Evolutionary conservation across 2,797 vertebrate genomes (phyloP), one percentile per base, ranked within the genome.

Genomic region (Clamator glandarius): DNA sequence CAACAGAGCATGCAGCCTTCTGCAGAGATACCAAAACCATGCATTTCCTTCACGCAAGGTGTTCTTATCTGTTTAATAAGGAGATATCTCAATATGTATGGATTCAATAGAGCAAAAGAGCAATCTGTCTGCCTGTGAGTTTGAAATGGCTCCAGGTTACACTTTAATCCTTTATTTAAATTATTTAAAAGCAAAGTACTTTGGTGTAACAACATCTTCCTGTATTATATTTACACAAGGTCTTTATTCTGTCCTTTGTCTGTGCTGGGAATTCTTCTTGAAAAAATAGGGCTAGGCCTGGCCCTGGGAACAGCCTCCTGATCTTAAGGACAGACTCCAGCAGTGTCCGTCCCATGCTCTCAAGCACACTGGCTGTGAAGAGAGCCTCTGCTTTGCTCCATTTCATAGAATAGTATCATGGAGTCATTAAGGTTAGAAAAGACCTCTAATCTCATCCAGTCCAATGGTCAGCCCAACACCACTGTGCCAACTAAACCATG

Each of bases 121-220:
- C 23, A 87, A 29, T 39, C 64, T 66, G 48, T 35, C 59, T 84
- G 44, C 57, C 64, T 70, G 44, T 29, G 52, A 57, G 75, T 35
- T 36, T 52, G 72, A 96, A 91, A 83, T 70, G 41, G 57, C 68
- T 89, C 89, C 64, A 44, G 75, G 67, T 95, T 74, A 51, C 44
- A 67, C 48, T 79, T 93, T 55, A 70, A 57, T 83, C 72, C 64
- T 33, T 59, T 52, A 92, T 83, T 85, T 91, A 63, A 74, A 42
- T 67, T 77, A 87, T 89, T 70, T 15, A 82, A 82, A 91, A 50
- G 54, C 36, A 46, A 85, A 31, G 51, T 63, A 29, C 46, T 85
- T 33, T 50, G 35, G 29, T n/a, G 19, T 46, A 61, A 63, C 36
- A 23, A 77, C 63, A 39, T 28, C 66, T 77, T 57, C 24, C 58